Evolutionary conservation across 2,113 vertebrate genomes (phyloP), one percentile per base, ranked within the genome.

Genomic region (Pterocles orientalis): DNA sequence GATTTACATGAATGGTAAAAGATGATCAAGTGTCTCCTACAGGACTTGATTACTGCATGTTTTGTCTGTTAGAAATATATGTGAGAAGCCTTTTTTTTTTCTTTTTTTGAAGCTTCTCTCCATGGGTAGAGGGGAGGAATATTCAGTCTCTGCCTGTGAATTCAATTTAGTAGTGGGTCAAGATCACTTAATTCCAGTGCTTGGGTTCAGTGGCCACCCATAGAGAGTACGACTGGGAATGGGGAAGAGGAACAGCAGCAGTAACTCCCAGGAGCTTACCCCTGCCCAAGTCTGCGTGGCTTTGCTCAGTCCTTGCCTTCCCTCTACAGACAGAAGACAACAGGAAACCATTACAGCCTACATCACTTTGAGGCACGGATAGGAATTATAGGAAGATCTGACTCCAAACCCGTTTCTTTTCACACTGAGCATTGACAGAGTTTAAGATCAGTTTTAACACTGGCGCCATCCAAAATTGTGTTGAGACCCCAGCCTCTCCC

Each of bases 341-440:
- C 24, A 82, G 16, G 28, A 34, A 58, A 68, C 39, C 4, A 11
- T 71, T 70, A 43, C 10, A 78, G 64, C 34, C 43, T 66, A 25
- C 0, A 0, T 78, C 20, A 75, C 33, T 64, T 48, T 0, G 0
- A 78, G 33, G 21, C 51, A 64, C 60, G 70, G 53, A 34, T 10
- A 34, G 20, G 41, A 73, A 13, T 43, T 70, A 73, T 2, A 61
- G 66, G 14, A 68, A 90, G 41, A 76, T 51, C 33, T 36, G 51
- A 9, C 72, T 88, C 20, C 5, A 5, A 78, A 70, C 39, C 26
- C 45, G 9, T 61, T 78, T 82, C 23, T 87, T 79, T 95, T 83
- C 76, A 82, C 61, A 47, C n/a, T 57, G 51, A 70, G 14, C 21
- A 12, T 3, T 71, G 71, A 33, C 18, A 82, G 39, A 83, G 33